Conservation (phyloP, 2,113 vertebrate species). For the Neodon shergylaensis region DNA sequence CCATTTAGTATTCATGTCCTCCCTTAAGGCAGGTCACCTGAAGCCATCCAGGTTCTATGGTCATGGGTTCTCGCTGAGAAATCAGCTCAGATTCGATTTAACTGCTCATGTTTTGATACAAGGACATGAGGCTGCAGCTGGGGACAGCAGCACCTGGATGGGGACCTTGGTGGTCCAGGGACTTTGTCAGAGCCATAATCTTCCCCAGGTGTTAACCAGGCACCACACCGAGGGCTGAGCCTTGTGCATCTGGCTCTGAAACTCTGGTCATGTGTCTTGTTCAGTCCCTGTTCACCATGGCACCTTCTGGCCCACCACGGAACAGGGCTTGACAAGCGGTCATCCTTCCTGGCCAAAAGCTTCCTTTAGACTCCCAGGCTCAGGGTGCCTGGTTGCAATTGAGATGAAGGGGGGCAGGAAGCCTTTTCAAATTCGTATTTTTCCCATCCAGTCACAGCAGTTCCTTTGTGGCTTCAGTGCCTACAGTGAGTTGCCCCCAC, state of each 20-base stretch:
- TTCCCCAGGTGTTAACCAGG: not conserved
- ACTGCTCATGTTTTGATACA: fast-evolving
- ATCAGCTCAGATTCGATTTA: not conserved
- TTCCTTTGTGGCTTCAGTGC: not conserved
- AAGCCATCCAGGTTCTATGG: not conserved
- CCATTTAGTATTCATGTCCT: not conserved
- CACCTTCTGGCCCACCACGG: not conserved
- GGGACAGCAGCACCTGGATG: not conserved
- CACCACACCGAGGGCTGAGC: not conserved
- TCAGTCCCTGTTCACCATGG: not conserved
- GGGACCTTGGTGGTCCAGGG: not conserved
- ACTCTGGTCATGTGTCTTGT: not conserved
- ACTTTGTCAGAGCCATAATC: not conserved
- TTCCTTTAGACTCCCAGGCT: not conserved
- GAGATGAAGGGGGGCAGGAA: not conserved
- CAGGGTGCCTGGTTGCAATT: not conserved
- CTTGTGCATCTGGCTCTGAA: not conserved
- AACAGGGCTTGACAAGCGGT: not conserved
- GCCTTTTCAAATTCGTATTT: not conserved
- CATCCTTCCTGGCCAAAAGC: too few relatives aligned
- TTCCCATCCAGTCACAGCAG: not conserved
- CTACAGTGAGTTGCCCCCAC: constrained; percentile 4
- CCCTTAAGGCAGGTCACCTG: not conserved
- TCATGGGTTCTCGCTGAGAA: not conserved
- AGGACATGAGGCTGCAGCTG: fast-evolving